phyloP scores from a whole-genome alignment of 2,797 vertebrate species.

The Allobates femoralis region DNA sequence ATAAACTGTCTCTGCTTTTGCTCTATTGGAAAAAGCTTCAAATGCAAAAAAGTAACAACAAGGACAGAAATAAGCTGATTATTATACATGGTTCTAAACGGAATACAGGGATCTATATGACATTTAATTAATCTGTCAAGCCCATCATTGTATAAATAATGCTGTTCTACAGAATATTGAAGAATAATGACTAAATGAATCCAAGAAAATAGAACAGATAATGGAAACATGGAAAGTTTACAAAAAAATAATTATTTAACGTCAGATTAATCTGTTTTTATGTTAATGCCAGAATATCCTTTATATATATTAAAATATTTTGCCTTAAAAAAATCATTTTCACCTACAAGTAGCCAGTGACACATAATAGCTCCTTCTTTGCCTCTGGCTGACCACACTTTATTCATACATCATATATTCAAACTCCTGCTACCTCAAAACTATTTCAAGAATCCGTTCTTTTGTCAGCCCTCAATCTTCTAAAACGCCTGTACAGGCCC shows the following conservation, averaged over 20 bases:
- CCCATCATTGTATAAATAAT: not conserved
- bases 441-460: no score
- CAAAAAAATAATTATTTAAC: not conserved
- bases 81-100: not conserved
- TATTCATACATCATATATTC: no score
- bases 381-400: no score
- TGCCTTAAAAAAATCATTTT: not conserved
- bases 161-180: not conserved
- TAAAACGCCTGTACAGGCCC: no score
- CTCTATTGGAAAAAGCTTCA: conserved; percentile 24
- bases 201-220: not conserved
- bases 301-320: not conserved
- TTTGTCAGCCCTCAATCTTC: no score
- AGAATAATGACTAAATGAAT: not conserved
- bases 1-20: not conserved
- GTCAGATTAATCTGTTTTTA: not conserved
- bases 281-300: no score
- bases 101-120: conserved; percentile 16
- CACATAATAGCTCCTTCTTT: no score
- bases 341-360: not conserved
- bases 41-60: not conserved
- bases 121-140: conserved; percentile 27
- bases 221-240: not conserved
- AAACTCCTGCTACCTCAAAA: no score
- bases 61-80: conserved; percentile 5